Percentiles rank a stretch among this genome's conserved stretches.
Evolutionary conservation across 2,113 vertebrate genomes (phyloP).

Genomic region (Cervus canadensis): DNA sequence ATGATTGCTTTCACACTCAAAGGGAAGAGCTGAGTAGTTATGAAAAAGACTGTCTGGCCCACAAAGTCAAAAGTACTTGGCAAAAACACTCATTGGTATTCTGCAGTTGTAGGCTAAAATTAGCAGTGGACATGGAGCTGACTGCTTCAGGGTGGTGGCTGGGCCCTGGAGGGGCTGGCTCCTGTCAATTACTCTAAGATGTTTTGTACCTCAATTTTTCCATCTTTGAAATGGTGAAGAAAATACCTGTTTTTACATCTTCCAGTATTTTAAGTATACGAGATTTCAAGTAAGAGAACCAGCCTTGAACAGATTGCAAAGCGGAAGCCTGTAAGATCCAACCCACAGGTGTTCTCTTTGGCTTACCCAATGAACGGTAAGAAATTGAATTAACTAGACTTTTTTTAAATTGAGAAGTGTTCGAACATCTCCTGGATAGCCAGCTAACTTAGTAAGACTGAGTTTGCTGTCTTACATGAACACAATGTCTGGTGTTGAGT

Average conservation of each 20-base stretch:
- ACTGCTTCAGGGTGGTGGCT: conserved; percentile 18
- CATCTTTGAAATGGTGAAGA: neutral
- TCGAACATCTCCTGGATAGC: neutral
- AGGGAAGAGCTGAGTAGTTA: neutral
- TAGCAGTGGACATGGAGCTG: neutral
- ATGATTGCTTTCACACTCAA: neutral
- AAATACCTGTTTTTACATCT: neutral
- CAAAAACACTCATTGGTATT: neutral
- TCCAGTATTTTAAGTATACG: neutral
- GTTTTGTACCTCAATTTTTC: neutral
- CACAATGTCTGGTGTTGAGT: neutral
- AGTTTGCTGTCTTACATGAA: neutral
- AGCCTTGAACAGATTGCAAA: neutral
- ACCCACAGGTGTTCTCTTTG: neutral
- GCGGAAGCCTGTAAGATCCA: neutral
- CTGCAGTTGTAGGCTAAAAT: conserved; percentile 41
- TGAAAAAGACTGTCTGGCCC: neutral
- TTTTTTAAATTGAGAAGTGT: neutral
- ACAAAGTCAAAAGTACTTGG: neutral
- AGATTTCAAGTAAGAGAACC: neutral
- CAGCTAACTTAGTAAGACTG: neutral
- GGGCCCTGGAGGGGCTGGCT: neutral
- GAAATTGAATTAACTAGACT: neutral
- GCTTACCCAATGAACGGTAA: neutral
- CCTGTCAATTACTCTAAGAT: neutral